Base-by-base conservation (phyloP, 2,113 vertebrate species). In the Passer montanus region DNA sequence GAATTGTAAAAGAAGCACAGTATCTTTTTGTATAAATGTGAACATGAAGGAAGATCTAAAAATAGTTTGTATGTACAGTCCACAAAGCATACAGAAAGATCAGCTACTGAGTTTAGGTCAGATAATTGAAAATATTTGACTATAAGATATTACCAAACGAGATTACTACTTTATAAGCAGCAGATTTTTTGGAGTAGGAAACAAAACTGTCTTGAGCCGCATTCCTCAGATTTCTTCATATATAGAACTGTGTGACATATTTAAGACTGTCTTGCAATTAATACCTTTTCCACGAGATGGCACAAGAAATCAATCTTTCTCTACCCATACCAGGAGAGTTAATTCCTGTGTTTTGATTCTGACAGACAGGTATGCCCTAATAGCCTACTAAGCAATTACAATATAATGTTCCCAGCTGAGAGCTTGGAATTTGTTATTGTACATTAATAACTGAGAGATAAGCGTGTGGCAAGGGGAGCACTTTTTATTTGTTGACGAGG, bases 241-340 rank as follows among this genome's bases (percentile, higher is more conserved):
- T 10, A 10, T 15, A 31, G 9, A 58, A 19, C 28, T 0, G 0
- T 23, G 6, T 44, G 26, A 79, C 74, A 27, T 13, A 60, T 7
- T 47, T 26, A 31, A 60, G 19, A 16, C 24, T 44, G 8, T 53
- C 50, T 59, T 97, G 96, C 66, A 96, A 52, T 92, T 82, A 85
- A 35, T 49, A 39, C 5, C 19, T 43, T 81, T 75, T 75, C 96
- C 97, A 97, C 94, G 3, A 97, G 97, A 89, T 97, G 97, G 97
- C 92, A 94, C 2, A 94, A 96, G 52, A 80, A 85, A 81, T 76
- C 94, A 96, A 70, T 78, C 22, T n/a, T 72, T 92, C 50, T 59
- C 39, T 64, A 37, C 12, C 12, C 9, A 1, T 60, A 22, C 19
- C 7, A 13, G 28, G 18, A 17, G 10, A 12, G 39, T 46, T 82